A percentile compares a stretch with the other conserved stretches of the same genome.
Conservation (phyloP, 2,797 vertebrate species). For the Podarcis lilfordi region DNA sequence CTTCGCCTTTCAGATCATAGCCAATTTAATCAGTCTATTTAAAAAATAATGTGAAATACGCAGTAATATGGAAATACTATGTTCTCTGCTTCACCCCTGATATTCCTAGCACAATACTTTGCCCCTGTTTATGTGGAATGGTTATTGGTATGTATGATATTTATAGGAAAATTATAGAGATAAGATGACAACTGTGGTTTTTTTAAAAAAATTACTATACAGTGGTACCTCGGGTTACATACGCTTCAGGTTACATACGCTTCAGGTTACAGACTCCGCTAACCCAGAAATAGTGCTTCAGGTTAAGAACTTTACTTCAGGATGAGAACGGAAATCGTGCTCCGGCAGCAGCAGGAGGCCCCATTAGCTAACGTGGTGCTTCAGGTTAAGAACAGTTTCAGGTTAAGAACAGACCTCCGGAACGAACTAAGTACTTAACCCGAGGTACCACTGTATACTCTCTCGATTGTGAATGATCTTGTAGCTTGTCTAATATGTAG, state of each 20-base stretch:
- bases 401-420: no score
- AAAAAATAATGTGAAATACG: not conserved
- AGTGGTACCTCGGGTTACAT: no score
- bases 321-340: no score
- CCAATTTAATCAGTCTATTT: conserved; percentile 18
- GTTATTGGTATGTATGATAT: not conserved
- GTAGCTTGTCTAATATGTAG: not conserved
- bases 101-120: not conserved
- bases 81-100: not conserved
- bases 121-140: not conserved
- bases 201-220: not conserved
- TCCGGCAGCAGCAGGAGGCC: no score
- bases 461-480: not conserved
- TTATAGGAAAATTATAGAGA: not conserved
- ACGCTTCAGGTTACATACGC: no score
- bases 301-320: no score
- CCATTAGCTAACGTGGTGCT: no score
- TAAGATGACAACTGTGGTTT: not conserved
- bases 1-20: conserved; percentile 18
- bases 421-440: no score
- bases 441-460: not conserved
- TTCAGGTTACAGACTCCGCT: no score
- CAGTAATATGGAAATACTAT: not conserved
- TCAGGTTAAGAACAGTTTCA: no score
- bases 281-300: no score